A percentile compares a stretch with the other conserved stretches of the same genome.
Conservation (phyloP, 64 coral and sea anemone genomes). For the Astreopora myriophthalma region DNA sequence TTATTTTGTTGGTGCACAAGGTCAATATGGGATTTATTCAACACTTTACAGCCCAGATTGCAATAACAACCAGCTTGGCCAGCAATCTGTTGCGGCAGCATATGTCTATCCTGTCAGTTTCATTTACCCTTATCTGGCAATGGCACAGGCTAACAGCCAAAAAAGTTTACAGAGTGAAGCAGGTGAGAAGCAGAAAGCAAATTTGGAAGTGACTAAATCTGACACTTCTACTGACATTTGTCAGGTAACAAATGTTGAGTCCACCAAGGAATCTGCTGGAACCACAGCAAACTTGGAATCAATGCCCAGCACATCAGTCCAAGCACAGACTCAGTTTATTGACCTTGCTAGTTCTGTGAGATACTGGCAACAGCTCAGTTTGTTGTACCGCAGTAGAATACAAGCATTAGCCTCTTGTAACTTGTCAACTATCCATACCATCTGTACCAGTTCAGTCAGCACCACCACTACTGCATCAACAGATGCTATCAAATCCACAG, state of each 20-base stretch:
- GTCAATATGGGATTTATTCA: slow-evolving; percentile 33
- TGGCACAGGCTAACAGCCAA: not conserved
- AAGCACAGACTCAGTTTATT: slow-evolving; percentile 81
- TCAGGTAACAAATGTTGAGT: not conserved
- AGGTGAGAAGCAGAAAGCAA: not conserved
- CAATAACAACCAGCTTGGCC: slow-evolving; percentile 12
- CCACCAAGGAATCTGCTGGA: not conserved
- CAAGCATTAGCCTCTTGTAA: slow-evolving; percentile 35
- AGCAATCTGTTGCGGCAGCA: not conserved
- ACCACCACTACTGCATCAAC: not conserved
- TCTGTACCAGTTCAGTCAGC: not conserved
- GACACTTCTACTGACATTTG: not conserved
- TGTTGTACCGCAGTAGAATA: slow-evolving; percentile 81
- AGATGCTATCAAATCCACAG: not conserved
- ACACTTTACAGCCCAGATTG: not conserved
- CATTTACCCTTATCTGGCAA: slow-evolving; percentile 65
- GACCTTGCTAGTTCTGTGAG: slow-evolving; percentile 81
- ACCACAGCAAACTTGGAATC: not conserved
- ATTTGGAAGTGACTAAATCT: not conserved
- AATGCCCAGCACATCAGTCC: not conserved
- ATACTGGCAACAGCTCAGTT: slow-evolving; percentile 89
- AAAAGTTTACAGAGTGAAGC: not conserved
- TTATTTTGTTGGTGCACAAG: slow-evolving; percentile 17
- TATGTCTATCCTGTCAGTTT: slow-evolving; percentile 67
- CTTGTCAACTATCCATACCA: not conserved